Percentiles rank a stretch among this genome's conserved stretches.
Conservation (phyloP, 1,140 invertebrate genomes). For the Drosophila aff. region DNA sequence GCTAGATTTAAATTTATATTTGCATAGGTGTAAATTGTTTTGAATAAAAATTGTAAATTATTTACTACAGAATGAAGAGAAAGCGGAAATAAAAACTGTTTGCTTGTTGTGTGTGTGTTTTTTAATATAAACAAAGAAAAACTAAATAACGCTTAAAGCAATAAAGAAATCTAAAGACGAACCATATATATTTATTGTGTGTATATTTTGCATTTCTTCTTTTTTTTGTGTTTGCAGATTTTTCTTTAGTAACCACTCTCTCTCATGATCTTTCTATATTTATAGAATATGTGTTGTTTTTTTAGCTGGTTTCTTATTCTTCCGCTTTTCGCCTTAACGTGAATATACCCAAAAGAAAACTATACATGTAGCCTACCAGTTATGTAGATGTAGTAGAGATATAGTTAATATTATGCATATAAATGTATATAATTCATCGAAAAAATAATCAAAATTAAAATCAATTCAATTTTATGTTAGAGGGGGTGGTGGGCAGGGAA, state of each 20-base stretch:
- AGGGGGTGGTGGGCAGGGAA: not conserved
- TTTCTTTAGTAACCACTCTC: slow-evolving; percentile 30
- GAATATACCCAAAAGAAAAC: slow-evolving; percentile 40
- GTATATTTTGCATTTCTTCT: slow-evolving; percentile 43
- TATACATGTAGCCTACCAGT: slow-evolving; percentile 41
- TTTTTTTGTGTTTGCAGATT: slow-evolving; percentile 47
- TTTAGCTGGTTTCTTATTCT: slow-evolving; percentile 21
- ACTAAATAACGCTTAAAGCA: slow-evolving; percentile 84
- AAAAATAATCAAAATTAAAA: slow-evolving; percentile 59
- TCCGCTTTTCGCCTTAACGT: slow-evolving; percentile 33
- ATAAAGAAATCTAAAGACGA: slow-evolving; percentile 70
- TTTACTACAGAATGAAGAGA: slow-evolving; percentile 64
- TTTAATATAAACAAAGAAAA: slow-evolving; percentile 81
- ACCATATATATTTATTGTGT: slow-evolving; percentile 56
- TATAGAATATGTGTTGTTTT: slow-evolving; percentile 49
- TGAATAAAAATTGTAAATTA: slow-evolving; percentile 69
- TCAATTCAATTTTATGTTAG: slow-evolving; percentile 59
- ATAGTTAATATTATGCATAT: slow-evolving; percentile 58
- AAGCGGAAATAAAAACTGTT: slow-evolving; percentile 68
- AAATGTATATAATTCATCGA: slow-evolving; percentile 52
- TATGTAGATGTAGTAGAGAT: slow-evolving; percentile 47
- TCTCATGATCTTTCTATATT: slow-evolving; percentile 18
- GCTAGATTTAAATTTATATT: slow-evolving; percentile 58
- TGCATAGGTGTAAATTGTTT: slow-evolving; percentile 63
- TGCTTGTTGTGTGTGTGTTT: slow-evolving; percentile 42